A percentile compares a stretch with the other conserved stretches of the same genome.
Evolutionary conservation across 2,888 invertebrate genomes (phyloP).

Genomic region (Lepidochitona cinerea): DNA sequence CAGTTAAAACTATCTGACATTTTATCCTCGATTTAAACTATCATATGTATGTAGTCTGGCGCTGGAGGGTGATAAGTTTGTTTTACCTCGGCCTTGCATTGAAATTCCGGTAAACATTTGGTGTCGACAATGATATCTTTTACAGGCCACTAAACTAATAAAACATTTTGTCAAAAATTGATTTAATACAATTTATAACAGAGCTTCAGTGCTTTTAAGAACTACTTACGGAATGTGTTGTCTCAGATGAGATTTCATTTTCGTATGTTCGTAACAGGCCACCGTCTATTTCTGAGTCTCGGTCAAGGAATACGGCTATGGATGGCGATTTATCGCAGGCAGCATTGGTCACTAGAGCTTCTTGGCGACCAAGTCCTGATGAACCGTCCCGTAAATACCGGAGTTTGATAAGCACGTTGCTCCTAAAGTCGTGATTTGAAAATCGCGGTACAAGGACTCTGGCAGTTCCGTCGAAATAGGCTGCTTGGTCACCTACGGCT

Average conservation of each 20-base stretch:
- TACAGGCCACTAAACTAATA: too few relatives aligned
- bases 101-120: too few relatives aligned
- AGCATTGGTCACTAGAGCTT: constrained; percentile 1
- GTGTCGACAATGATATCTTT: too few relatives aligned
- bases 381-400: not conserved
- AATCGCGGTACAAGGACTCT: not conserved
- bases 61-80: too few relatives aligned
- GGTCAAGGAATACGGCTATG: not conserved
- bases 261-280: not conserved
- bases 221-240: not conserved
- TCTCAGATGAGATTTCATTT: not conserved
- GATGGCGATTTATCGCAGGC: not conserved
- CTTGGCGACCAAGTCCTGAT: not conserved
- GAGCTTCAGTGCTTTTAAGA: too few relatives aligned
- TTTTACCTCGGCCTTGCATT: too few relatives aligned
- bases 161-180: too few relatives aligned
- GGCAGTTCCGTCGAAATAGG: not conserved
- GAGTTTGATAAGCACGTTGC: not conserved
- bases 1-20: too few relatives aligned
- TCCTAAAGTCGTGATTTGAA: not conserved
- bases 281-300: not conserved
- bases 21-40: too few relatives aligned
- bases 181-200: too few relatives aligned
- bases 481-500: not conserved
- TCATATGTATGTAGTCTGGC: too few relatives aligned